phyloP scores from a whole-genome alignment of 2,797 vertebrate genomes.

The Acipenser transmontanus region DNA sequence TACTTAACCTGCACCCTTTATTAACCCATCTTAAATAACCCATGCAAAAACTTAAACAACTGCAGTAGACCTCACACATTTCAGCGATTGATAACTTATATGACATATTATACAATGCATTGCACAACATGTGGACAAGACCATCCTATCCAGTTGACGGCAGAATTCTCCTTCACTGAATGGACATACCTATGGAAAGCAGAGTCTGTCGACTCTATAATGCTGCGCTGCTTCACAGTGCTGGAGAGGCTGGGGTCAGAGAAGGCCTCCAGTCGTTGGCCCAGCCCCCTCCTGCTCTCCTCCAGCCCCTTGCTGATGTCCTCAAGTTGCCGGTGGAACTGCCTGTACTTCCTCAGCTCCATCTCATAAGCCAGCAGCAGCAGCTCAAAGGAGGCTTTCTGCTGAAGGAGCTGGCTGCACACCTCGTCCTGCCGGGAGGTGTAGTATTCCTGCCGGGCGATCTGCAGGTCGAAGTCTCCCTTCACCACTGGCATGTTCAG shows the following conservation, averaged over 20 bases:
- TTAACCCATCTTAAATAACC: no score
- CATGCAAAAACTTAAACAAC: no score
- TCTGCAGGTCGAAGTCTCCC: conserved; percentile 68
- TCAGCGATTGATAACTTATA: no score
- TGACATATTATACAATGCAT: no score
- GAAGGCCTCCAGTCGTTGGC: conserved; percentile 50
- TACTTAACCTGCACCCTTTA: no score
- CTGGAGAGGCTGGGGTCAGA: conserved; percentile 52
- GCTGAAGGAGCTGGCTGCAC: conserved; percentile 70
- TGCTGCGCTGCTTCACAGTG: conserved; percentile 45
- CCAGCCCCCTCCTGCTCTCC: conserved; percentile 37
- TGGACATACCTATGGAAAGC: conserved; percentile 66
- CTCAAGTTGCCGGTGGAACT: conserved; percentile 51
- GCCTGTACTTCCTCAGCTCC: conserved; percentile 65
- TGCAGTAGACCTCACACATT: no score
- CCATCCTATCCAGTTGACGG: no score
- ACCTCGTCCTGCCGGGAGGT: conserved; percentile 72
- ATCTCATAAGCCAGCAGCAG: conserved; percentile 71
- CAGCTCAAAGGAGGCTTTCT: conserved; percentile 83
- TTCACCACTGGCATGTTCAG: conserved; percentile 71
- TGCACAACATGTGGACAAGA: no score
- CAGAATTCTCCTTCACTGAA: no score
- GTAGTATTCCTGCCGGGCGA: conserved; percentile 68
- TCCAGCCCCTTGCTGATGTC: conserved; percentile 56
- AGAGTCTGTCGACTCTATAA: conserved; percentile 65